Percentiles rank a stretch among this genome's conserved stretches.
phyloP scores from a whole-genome alignment of 2,113 vertebrate species.

The Trachemys scripta region DNA sequence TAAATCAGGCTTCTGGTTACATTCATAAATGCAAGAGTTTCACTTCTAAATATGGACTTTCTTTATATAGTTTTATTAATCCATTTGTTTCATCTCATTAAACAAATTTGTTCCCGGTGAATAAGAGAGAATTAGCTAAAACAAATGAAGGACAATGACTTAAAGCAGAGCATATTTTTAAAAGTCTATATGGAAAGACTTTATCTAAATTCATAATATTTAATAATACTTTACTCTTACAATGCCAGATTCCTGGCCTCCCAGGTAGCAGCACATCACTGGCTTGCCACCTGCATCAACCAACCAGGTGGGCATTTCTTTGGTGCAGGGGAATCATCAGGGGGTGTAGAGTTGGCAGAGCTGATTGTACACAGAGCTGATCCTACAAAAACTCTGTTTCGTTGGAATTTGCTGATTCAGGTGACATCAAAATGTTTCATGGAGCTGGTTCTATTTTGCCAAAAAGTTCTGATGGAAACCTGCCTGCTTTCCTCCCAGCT shows the following conservation, averaged over 20 bases:
- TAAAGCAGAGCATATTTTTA: neutral
- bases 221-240: neutral
- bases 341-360: neutral
- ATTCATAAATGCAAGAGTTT: neutral
- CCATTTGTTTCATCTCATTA: constrained; percentile 1
- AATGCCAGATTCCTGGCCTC: neutral
- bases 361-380: neutral
- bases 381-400: neutral
- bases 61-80: neutral
- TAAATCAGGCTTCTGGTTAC: neutral
- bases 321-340: neutral
- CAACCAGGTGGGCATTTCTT: neutral
- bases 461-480: neutral
- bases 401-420: neutral
- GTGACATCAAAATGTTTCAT: neutral
- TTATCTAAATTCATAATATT: neutral
- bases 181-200: constrained; percentile 3
- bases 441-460: neutral
- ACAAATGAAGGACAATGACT: constrained; percentile 22
- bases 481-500: neutral
- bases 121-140: constrained; percentile 24
- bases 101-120: constrained; percentile 20
- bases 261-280: fast-evolving
- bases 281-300: neutral
- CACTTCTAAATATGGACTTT: neutral